phyloP scores from a whole-genome alignment of 2,888 invertebrate genomes.

The Amphipoea oculea region DNA sequence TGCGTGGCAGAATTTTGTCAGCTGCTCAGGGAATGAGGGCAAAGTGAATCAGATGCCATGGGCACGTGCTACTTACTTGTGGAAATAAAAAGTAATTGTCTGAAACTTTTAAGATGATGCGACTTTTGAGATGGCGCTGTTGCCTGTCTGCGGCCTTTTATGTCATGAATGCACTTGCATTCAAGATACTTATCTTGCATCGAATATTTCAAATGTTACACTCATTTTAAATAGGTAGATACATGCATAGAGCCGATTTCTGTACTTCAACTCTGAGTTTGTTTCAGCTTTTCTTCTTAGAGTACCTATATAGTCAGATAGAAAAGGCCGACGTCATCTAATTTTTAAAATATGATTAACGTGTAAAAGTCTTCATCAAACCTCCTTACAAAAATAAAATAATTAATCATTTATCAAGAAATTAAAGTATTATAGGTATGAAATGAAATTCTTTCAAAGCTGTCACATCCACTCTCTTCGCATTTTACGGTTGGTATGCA shows the following conservation, averaged over 20 bases:
- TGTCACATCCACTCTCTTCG: constrained; percentile 44
- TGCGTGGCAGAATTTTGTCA: neutral
- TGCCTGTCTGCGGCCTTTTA: neutral
- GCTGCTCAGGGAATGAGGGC: neutral
- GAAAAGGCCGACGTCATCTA: neutral
- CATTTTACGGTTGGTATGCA: constrained; percentile 47
- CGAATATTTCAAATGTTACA: neutral
- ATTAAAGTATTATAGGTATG: neutral
- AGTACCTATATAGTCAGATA: no score
- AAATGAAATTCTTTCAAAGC: neutral
- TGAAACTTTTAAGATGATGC: neutral
- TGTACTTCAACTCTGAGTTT: neutral
- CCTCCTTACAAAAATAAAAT: neutral
- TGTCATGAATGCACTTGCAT: neutral
- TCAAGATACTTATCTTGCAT: neutral
- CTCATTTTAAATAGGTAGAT: neutral
- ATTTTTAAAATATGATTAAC: neutral
- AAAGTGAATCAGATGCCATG: neutral
- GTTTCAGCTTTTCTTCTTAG: neutral
- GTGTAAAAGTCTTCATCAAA: neutral
- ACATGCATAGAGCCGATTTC: neutral
- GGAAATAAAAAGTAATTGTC: neutral
- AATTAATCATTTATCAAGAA: neutral
- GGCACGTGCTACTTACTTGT: no score
- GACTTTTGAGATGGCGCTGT: neutral